Base-by-base conservation (phyloP, 1,140 invertebrate genomes). In the Zaprionus davidi region DNA sequence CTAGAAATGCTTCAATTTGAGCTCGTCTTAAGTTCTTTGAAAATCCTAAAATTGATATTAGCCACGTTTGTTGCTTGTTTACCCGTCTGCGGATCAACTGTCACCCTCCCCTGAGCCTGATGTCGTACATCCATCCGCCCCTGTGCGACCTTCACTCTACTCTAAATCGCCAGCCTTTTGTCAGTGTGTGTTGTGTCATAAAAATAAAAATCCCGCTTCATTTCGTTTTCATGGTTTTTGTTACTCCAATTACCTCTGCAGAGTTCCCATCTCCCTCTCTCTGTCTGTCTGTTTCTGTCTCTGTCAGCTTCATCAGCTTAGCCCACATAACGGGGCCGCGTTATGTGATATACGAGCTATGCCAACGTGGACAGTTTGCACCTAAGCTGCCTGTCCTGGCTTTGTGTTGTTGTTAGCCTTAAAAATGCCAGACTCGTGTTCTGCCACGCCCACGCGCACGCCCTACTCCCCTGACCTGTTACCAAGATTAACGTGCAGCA, bases 201-300 rank as follows among this genome's bases (percentile, higher is more conserved):
- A 74, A 67, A 84, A 77, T 74, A 78, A 68, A 83, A 84, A 78
- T 68, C 65, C 65, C 62, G 73, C 69, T 78, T 77, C 73, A 81
- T 68, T 73, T 79, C 57, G 66, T 73, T 65, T 51, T 76, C 79
- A 78, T 81, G 71, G 69, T 68, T 67, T 64, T 71, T 78, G 69
- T 74, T 83, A 77, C 81, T 84, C 64, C 81, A 81, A 78, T 84
- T 84, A 76, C 68, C 60, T 59, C 51, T 64, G 59, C 44, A 51
- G 49, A 26, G 28, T 57, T 36, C 1, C 41, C 15, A 17, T 41
- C 44, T n/a, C 9, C 49, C 13, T 51, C 22, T 15, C 13, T 5
- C 41, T 22, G 0, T 46, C 24, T 3, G 26, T 9, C 28, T 15
- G n/a, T 3, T 15, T 57, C 15, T 38, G n/a, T 24, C 28, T 5